A percentile compares a stretch with the other conserved stretches of the same genome.
phyloP scores from a whole-genome alignment of 2,888 invertebrate genomes.

The Cheilosia soror region DNA sequence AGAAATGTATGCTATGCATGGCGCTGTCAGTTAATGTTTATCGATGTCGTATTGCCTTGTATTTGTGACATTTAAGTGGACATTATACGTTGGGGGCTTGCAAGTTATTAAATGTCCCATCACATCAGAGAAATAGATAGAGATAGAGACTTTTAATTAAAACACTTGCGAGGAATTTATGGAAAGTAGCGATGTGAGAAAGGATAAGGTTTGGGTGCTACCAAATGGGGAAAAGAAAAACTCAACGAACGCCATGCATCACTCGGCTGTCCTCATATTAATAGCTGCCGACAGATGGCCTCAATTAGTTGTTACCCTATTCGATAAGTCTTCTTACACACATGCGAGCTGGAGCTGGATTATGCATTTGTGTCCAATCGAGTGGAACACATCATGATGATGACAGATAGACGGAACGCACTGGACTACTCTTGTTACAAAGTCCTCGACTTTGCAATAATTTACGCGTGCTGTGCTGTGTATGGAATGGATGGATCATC shows the following conservation, averaged over 20 bases:
- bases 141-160: constrained; percentile 43
- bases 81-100: constrained; percentile 49
- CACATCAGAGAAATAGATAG: not conserved
- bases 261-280: constrained; percentile 65
- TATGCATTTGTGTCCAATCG: constrained; percentile 39
- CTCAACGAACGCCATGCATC: constrained; percentile 53
- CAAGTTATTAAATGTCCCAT: constrained; percentile 42
- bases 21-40: constrained; percentile 62
- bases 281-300: constrained; percentile 71
- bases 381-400: constrained; percentile 48
- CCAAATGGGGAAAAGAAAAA: not conserved
- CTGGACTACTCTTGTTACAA: not conserved
- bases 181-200: not conserved
- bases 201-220: not conserved
- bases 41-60: constrained; percentile 58
- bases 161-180: constrained; percentile 29
- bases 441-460: constrained; percentile 2
- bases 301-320: constrained; percentile 61
- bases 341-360: not conserved
- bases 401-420: constrained; percentile 48
- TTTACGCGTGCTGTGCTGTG: not conserved
- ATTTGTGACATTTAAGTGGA: constrained; percentile 52
- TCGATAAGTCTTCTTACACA: not conserved
- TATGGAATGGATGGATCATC: constrained; percentile 26
- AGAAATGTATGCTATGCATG: constrained; percentile 60